Percentiles rank a stretch among this genome's conserved stretches.
These are phyloP conservation scores for Octodon degus DNA, from an alignment of 2,113 vertebrate species.

Conservation along the genomic window DNA sequence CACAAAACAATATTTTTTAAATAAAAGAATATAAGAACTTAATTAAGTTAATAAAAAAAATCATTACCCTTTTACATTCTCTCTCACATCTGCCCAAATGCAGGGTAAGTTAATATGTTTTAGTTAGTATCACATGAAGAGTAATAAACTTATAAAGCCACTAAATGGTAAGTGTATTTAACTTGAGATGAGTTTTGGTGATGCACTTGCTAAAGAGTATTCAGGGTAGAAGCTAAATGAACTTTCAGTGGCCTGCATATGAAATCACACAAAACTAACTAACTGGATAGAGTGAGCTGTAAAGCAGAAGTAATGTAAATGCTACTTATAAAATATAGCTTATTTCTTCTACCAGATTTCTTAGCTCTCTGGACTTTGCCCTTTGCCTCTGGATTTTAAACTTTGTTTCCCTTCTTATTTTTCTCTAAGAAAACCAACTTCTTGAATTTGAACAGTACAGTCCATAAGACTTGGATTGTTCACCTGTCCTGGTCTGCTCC, in stretches of 20 bases:
- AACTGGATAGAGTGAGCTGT: not conserved
- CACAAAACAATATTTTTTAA: conserved; percentile 22
- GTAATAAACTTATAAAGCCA: not conserved
- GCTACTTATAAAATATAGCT: not conserved
- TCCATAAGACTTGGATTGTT: not conserved
- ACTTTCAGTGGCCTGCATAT: not conserved
- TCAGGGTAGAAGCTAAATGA: not conserved
- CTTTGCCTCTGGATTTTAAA: not conserved
- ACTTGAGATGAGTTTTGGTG: not conserved
- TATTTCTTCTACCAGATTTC: not conserved
- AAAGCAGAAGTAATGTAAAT: not conserved
- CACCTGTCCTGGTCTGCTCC: fast-evolving
- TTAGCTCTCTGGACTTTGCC: not conserved
- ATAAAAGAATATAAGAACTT: not conserved
- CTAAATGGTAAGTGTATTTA: not conserved
- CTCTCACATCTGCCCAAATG: not conserved
- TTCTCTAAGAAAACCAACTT: not conserved
- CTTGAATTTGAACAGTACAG: not conserved
- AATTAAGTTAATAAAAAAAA: not conserved
- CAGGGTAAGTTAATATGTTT: not conserved
- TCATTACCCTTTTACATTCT: not conserved
- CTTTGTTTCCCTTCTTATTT: not conserved
- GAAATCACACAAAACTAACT: not conserved
- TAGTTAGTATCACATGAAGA: not conserved
- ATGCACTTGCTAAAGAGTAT: not conserved